Evolutionary conservation across 2,888 invertebrate genomes (phyloP).

Genomic region (Rotaria magnacalcarata): DNA sequence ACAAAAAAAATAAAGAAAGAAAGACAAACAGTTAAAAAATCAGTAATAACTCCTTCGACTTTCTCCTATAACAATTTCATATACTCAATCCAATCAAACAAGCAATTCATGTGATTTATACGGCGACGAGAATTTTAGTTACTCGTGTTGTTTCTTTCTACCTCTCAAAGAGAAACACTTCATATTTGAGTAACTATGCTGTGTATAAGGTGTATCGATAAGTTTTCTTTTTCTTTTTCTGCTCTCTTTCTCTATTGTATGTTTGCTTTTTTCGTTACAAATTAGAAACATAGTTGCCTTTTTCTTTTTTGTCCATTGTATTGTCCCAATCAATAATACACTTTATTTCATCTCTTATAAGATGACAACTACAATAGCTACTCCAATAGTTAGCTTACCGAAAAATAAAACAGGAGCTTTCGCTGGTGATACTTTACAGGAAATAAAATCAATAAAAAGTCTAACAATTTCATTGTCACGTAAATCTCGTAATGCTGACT

Average conservation of each 20-base stretch:
- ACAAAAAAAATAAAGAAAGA: not conserved
- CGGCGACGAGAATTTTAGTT: not conserved
- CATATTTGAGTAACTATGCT: slow-evolving; percentile 12
- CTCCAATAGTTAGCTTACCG: not conserved
- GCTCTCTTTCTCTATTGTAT: not conserved
- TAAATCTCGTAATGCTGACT: not conserved
- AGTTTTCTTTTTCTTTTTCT: not conserved
- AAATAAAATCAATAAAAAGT: not conserved
- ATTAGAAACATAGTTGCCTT: not conserved
- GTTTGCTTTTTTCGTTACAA: not conserved
- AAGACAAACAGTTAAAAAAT: not conserved
- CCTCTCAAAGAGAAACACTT: not conserved
- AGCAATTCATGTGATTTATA: not conserved
- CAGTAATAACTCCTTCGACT: not conserved
- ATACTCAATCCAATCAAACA: not conserved
- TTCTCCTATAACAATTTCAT: not conserved
- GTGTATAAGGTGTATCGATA: not conserved
- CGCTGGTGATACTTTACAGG: not conserved
- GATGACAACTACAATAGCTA: not conserved
- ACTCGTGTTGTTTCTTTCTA: not conserved
- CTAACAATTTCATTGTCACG: no score
- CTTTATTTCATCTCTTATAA: not conserved
- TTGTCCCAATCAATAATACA: not conserved
- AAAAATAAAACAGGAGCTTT: slow-evolving; percentile 11
- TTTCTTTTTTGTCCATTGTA: not conserved